Evolutionary conservation across 2,113 vertebrate species (phyloP).

Genomic region (Ahaetulla prasina): DNA sequence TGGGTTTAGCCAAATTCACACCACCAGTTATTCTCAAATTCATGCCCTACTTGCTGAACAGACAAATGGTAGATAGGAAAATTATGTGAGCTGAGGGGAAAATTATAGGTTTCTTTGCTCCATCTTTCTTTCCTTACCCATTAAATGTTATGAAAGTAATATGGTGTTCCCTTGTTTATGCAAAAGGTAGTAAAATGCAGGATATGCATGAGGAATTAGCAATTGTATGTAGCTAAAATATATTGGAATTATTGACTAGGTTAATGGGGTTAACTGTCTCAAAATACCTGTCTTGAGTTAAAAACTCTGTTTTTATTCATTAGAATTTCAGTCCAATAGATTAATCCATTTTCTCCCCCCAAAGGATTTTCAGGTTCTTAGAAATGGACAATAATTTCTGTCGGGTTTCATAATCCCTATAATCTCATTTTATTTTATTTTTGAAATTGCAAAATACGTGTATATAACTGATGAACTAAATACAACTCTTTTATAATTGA

Average conservation of each 20-base stretch:
- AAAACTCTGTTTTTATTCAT: not conserved
- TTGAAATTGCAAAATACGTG: not conserved
- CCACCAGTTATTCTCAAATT: not conserved
- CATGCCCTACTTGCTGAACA: not conserved
- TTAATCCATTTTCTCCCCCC: not conserved
- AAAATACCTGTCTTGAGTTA: not conserved
- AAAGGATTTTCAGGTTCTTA: not conserved
- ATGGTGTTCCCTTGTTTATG: not conserved
- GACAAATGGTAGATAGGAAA: not conserved
- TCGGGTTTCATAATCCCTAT: not conserved
- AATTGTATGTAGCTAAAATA: not conserved
- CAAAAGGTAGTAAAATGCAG: not conserved
- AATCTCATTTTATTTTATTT: not conserved
- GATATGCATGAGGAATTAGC: not conserved
- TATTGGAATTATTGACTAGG: not conserved
- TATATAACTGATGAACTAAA: not conserved
- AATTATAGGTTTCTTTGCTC: not conserved
- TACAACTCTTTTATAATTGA: not conserved
- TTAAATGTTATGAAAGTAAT: not conserved
- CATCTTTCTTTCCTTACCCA: not conserved
- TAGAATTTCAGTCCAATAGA: not conserved
- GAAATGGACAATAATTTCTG: constrained; percentile 12
- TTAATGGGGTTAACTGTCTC: not conserved
- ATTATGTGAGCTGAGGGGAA: not conserved
- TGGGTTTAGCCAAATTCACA: not conserved